Evolutionary conservation across 2,888 invertebrate species (phyloP).

Genomic region (Stenodera caucasica): DNA sequence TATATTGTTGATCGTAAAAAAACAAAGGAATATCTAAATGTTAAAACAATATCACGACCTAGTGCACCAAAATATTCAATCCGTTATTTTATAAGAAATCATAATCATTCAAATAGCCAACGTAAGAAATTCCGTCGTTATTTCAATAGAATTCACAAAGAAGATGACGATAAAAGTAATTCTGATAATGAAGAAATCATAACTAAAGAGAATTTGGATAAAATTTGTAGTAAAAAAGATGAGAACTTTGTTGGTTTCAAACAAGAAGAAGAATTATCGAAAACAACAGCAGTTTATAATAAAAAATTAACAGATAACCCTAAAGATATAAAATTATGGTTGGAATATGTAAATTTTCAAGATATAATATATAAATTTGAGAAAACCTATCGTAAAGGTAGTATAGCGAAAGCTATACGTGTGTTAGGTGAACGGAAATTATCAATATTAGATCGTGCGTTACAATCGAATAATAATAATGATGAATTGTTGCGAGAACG

Average conservation of each 20-base stretch:
- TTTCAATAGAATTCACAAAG: conserved; percentile 36
- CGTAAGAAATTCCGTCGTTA: conserved; percentile 49
- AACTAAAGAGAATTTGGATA: conserved; percentile 40
- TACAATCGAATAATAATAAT: conserved; percentile 61
- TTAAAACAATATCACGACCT: conserved; percentile 66
- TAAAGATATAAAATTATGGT: conserved; percentile 61
- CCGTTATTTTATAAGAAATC: conserved; percentile 37
- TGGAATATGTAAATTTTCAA: conserved; percentile 64
- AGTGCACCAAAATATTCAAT: conserved; percentile 62
- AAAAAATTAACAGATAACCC: conserved; percentile 58
- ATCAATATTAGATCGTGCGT: conserved; percentile 64
- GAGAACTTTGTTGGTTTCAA: conserved; percentile 45
- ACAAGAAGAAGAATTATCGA: conserved; percentile 58
- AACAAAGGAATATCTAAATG: conserved; percentile 61
- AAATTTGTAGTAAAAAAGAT: conserved; percentile 32
- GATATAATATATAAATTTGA: conserved; percentile 56
- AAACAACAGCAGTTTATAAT: conserved; percentile 60
- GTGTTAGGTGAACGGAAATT: conserved; percentile 62
- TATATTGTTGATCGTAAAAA: conserved; percentile 43
- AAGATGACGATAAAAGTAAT: conserved; percentile 34
- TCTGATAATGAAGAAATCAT: conserved; percentile 32
- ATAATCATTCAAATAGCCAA: no score
- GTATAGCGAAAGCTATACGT: conserved; percentile 53
- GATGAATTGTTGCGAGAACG: conserved; percentile 58
- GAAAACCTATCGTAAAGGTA: conserved; percentile 53